Evolutionary conservation across 2,797 vertebrate species (phyloP).

Genomic region (Chiroxiphia lanceolata): DNA sequence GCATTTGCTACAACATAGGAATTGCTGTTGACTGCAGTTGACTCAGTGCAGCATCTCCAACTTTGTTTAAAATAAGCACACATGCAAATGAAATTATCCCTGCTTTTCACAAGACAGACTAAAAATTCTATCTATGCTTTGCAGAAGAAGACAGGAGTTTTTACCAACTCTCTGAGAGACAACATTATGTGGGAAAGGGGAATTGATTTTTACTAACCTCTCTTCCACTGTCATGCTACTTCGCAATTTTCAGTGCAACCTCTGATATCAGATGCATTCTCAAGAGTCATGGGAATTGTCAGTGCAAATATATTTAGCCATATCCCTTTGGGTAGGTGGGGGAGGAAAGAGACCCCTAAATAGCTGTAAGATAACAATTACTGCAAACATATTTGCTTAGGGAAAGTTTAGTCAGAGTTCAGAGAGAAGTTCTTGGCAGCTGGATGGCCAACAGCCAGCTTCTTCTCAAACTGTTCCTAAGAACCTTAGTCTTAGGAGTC

Average conservation of each 20-base stretch:
- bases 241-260: slow-evolving; percentile 40
- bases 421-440: slow-evolving; percentile 12
- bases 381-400: slow-evolving; percentile 31
- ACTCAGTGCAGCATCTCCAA: background rate
- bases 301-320: slow-evolving; percentile 61
- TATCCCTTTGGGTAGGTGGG: slow-evolving; percentile 48
- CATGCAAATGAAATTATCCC: background rate
- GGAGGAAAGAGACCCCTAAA: slow-evolving; percentile 41
- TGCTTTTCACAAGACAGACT: background rate
- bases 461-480: background rate
- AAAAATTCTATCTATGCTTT: background rate
- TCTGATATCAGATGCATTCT: background rate
- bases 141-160: background rate
- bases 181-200: slow-evolving; percentile 2
- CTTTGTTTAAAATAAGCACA: background rate
- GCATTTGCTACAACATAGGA: background rate
- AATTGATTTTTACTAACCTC: background rate
- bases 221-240: background rate
- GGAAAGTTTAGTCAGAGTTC: slow-evolving; percentile 41
- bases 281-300: slow-evolving; percentile 47
- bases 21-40: background rate
- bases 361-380: slow-evolving; percentile 53
- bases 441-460: slow-evolving; percentile 25
- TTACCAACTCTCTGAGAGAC: background rate
- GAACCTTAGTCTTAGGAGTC: background rate